Percentiles rank a stretch among this genome's conserved stretches.
phyloP scores from a whole-genome alignment of 2,888 invertebrate species.

The Polymixis flavicincta region DNA sequence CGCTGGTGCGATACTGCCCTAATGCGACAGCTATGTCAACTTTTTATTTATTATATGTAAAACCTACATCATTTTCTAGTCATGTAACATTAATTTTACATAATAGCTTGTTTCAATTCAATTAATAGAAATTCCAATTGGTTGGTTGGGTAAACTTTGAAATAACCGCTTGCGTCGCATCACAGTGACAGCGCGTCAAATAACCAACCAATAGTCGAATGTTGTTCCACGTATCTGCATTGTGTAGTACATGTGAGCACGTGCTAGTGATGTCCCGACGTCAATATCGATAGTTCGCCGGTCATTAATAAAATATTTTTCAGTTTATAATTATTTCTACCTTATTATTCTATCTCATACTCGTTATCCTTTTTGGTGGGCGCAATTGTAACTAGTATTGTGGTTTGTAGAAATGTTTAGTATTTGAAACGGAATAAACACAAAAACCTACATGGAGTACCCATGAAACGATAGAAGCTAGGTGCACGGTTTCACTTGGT shows the following conservation, averaged over 20 bases:
- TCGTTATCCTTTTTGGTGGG: not conserved
- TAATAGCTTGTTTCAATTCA: not conserved
- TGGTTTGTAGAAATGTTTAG: not conserved
- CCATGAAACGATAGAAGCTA: too few relatives aligned
- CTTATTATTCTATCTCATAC: not conserved
- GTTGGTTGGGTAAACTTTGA: constrained; percentile 15
- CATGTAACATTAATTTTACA: not conserved
- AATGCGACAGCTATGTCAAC: not conserved
- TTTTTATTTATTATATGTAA: not conserved
- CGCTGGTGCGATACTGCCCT: too few relatives aligned
- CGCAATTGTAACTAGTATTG: not conserved
- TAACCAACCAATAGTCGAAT: constrained; percentile 52
- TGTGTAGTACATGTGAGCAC: constrained; percentile 39
- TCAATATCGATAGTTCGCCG: constrained; percentile 9
- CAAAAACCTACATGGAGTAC: too few relatives aligned
- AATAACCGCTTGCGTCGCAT: constrained; percentile 23
- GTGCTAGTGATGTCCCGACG: constrained; percentile 31
- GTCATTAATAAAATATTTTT: too few relatives aligned
- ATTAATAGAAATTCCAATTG: constrained; percentile 4
- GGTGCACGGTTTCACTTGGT: too few relatives aligned
- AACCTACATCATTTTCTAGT: not conserved
- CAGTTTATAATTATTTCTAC: too few relatives aligned
- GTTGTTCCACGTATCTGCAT: constrained; percentile 50
- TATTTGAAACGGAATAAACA: not conserved
- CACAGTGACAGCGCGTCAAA: constrained; percentile 43